Conservation (phyloP, 2,888 invertebrate species). For the Ectemnius cavifrons region DNA sequence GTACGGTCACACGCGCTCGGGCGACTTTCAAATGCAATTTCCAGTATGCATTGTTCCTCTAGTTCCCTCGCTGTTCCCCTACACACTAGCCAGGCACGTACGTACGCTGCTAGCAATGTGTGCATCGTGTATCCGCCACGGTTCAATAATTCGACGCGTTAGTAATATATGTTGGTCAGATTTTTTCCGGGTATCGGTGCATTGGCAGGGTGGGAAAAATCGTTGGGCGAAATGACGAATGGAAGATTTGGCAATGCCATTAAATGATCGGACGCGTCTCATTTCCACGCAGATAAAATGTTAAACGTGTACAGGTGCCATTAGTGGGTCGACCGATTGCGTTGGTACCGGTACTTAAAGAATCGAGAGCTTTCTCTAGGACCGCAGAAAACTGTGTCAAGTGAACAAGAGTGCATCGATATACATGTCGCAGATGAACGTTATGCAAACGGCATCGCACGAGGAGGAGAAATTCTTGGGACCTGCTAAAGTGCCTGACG, state of each 20-base stretch:
- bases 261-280: not conserved
- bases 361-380: constrained; percentile 12
- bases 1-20: constrained; percentile 41
- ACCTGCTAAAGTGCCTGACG: not conserved
- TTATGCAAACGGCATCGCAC: too few species aligned
- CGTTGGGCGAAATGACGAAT: constrained; percentile 8
- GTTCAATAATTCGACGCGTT: constrained; percentile 59
- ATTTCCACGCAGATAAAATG: not conserved
- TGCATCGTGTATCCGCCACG: constrained; percentile 33
- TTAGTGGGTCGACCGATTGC: not conserved
- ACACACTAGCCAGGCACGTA: not conserved
- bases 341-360: not conserved
- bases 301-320: constrained; percentile 1
- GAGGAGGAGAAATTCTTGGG: not conserved
- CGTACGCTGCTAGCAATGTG: not conserved
- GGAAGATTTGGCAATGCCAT: not conserved
- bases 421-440: not conserved
- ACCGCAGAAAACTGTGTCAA: not conserved
- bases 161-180: constrained; percentile 53
- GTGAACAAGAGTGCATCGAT: not conserved
- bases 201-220: not conserved
- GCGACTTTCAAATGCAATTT: constrained; percentile 57
- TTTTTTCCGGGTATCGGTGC: constrained; percentile 31
- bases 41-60: constrained; percentile 48
- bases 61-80: constrained; percentile 15